Percentiles rank a stretch among this genome's conserved stretches.
Evolutionary conservation across 2,797 vertebrate species (phyloP).

Genomic region (Mallotus villosus): DNA sequence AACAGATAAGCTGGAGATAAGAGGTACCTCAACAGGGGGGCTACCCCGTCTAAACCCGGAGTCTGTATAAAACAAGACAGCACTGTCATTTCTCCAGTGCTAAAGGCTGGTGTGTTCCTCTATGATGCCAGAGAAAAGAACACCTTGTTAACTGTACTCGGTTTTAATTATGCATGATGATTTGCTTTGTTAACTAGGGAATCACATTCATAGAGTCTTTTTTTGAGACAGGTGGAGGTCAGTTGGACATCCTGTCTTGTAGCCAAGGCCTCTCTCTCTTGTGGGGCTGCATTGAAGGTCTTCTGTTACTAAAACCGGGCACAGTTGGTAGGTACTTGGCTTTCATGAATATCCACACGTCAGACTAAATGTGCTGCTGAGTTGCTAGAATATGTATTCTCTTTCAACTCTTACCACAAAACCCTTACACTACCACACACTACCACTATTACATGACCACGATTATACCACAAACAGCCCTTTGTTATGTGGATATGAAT

Average conservation of each 20-base stretch:
- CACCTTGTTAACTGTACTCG: conserved; percentile 24
- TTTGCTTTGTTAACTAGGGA: background rate
- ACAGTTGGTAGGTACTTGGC: too few relatives aligned
- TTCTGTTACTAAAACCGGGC: background rate
- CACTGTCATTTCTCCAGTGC: conserved; percentile 42
- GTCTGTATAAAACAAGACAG: conserved; percentile 62
- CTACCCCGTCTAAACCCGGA: conserved; percentile 34
- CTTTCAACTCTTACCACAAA: background rate
- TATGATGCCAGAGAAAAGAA: conserved; percentile 43
- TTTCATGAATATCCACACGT: too few relatives aligned
- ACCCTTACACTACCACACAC: too few relatives aligned
- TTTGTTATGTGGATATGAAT: too few relatives aligned
- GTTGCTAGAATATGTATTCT: background rate
- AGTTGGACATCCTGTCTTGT: background rate
- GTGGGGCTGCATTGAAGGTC: background rate
- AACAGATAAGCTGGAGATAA: conserved; percentile 57
- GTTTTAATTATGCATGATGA: conserved; percentile 40
- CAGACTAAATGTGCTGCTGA: background rate
- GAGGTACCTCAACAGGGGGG: conserved; percentile 51
- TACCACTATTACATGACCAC: too few relatives aligned
- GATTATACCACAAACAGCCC: too few relatives aligned
- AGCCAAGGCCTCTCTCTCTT: background rate
- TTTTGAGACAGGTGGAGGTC: background rate
- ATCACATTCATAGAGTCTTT: background rate
- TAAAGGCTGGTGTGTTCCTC: conserved; percentile 16